A percentile compares a stretch with the other conserved stretches of the same genome.
Conservation (phyloP, 2,113 vertebrate species). For the Eupsittula cactorum region DNA sequence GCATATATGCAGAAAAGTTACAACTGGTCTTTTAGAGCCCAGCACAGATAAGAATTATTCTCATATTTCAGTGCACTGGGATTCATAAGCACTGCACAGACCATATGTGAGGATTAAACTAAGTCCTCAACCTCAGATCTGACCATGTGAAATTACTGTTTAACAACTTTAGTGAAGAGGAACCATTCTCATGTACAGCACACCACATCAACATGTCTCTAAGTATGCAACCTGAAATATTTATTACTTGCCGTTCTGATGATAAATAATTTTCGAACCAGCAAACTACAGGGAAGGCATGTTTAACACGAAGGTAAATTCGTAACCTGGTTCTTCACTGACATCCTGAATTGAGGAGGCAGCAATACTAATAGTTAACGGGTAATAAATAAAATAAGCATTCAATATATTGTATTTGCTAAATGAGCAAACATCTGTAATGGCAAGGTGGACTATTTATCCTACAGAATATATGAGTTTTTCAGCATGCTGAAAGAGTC, state of each 20-base stretch:
- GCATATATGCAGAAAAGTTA: not conserved
- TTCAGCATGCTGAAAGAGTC: not conserved
- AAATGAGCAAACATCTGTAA: not conserved
- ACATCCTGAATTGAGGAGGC: not conserved
- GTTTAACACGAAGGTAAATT: not conserved
- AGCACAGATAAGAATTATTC: not conserved
- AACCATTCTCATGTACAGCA: not conserved
- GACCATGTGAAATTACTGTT: not conserved
- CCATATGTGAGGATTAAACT: not conserved
- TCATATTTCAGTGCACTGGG: not conserved
- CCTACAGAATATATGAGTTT: not conserved
- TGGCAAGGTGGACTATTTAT: not conserved
- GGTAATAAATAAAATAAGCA: not conserved
- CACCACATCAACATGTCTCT: not conserved
- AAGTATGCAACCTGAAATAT: not conserved
- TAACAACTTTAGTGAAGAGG: not conserved
- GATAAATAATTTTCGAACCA: not conserved
- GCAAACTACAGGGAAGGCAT: not conserved
- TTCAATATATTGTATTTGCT: slow-evolving; percentile 4
- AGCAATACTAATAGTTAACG: not conserved
- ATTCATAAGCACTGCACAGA: not conserved
- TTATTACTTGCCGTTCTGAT: not conserved
- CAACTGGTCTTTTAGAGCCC: not conserved
- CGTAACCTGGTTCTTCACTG: not conserved
- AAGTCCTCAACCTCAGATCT: not conserved